These are phyloP conservation scores for Lepidocolaptes lacrymiger DNA, from an alignment of 2,797 vertebrate genomes.

Conservation along the genomic window DNA sequence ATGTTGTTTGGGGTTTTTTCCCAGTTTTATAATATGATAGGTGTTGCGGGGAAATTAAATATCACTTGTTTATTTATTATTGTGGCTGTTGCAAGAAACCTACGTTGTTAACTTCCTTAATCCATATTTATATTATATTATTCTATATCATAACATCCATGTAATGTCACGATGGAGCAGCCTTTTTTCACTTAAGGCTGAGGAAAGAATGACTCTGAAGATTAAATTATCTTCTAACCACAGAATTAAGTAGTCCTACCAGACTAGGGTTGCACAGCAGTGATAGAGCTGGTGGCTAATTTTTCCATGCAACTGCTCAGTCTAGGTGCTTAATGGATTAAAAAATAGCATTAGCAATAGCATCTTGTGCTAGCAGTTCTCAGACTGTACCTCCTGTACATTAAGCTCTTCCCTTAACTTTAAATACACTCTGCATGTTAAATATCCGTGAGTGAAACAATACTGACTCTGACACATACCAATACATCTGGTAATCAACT, in stretches of 20 bases:
- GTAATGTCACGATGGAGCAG: conserved; percentile 61
- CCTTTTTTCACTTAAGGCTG: conserved; percentile 69
- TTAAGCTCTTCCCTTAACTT: conserved; percentile 49
- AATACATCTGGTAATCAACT: conserved; percentile 47
- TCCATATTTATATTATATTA: not conserved
- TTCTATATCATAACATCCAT: conserved; percentile 64
- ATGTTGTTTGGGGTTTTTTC: not conserved
- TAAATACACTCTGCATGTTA: conserved; percentile 62
- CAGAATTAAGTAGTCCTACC: conserved; percentile 70
- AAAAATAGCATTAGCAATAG: conserved; percentile 22
- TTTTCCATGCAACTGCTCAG: conserved; percentile 47
- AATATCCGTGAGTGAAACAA: conserved; percentile 43
- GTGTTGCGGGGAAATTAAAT: conserved; percentile 62
- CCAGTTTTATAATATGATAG: conserved; percentile 30
- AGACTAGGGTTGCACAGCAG: conserved; percentile 49
- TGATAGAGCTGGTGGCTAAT: conserved; percentile 61
- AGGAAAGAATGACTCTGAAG: conserved; percentile 72
- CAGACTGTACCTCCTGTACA: conserved; percentile 20
- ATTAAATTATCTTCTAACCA: conserved; percentile 77
- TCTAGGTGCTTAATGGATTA: conserved; percentile 63
- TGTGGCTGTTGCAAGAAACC: conserved; percentile 43
- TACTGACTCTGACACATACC: conserved; percentile 35
- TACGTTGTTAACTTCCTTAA: conserved; percentile 71
- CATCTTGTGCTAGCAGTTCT: not conserved
- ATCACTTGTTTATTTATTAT: conserved; percentile 66